Base-by-base conservation (phyloP, 1,140 invertebrate genomes). In the Muscidifurax raptorellus region DNA sequence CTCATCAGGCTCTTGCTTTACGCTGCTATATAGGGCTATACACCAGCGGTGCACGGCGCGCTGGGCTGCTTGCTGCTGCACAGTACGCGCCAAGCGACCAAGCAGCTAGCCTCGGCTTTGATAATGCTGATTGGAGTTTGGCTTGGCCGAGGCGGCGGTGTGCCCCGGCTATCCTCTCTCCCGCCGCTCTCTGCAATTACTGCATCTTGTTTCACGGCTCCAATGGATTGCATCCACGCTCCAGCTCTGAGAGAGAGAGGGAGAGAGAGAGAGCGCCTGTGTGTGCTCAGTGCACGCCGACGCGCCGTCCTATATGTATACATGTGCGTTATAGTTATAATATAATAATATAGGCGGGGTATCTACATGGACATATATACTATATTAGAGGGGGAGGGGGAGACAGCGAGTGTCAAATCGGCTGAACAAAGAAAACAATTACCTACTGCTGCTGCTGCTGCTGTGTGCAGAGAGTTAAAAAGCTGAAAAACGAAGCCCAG, bases 101-200 rank as follows among this genome's bases (percentile, higher is more conserved):
- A 88, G 84, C 88, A 59, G 52, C 52, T 22, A 59, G 67, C 80
- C 83, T 67, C 77, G 74, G 89, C 88, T 90, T 91, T 90, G 90
- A 92, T 91, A 91, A 91, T 91, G 88, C 88, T 90, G 90, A 91
- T 91, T 92, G 89, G 87, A 90, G 85, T 90, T 91, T 88, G 88
- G 88, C 81, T 80, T 85, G 87, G 47, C 71, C 77, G 83, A 25
- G 36, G 74, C 74, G 22, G 12, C 12, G 13, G 7, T 13, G 52
- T 59, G 52, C 15, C 44, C 44, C 6, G 52, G 52, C 52, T 59
- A 59, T 59, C 52, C 52, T 59, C 52, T 40, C 36, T 72, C 27
- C 10, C 32, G 25, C 83, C 86, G 80, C 84, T 89, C 86, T 87
- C 86, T 15, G 75, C 86, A 86, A 88, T 86, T 83, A 87, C 83